Evolutionary conservation across 2,888 invertebrate genomes (phyloP), one percentile per base, ranked within the genome.

Genomic region (Resseliella maxima): DNA sequence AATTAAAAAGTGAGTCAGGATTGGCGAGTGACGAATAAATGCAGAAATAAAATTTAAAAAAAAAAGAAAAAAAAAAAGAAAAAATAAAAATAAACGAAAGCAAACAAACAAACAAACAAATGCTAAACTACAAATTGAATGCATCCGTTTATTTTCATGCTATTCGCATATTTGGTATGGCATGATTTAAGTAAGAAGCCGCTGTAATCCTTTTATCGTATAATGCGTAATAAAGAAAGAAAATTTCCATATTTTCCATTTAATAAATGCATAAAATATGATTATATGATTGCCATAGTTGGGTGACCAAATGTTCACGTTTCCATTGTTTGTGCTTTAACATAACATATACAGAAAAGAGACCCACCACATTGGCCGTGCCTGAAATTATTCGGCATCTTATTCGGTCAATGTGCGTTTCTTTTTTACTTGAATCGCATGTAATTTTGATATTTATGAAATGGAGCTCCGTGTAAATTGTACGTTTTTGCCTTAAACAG

Each of bases 221-320:
- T 24, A 24, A 24, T 59, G 59, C 24, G 59, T 6, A 24, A 24
- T 3, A 59, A 24, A 24, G 15, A 24, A 59, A 59, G 59, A 18
- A 50, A 50, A 50, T 24, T 59, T 59, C 24, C 59, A 59, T 59
- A 59, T 24, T 59, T 59, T 59, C 59, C 59, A 59, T 59, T 59
- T 59, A 59, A 8, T n/a, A 59, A 59, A 59, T 59, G n/a, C 59
- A n/a, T 59, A 24, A 24, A 59, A 59, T 59, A 18, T 50, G 59
- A 59, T 59, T 59, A 59, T 59, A 24, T 24, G 59, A 59, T 59
- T 59, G 59, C 59, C 24, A 24, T 24, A 10, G 24, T 24, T 24
- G n/a, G n/a, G 59, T 59, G 24, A 59, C 59, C 59, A 59, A 59
- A 59, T 6, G 46, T 59, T 59, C 72, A 35, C 31, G 35, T 72